Conservation (phyloP, 2,797 vertebrate genomes). For the Phoeniculus purpureus region DNA sequence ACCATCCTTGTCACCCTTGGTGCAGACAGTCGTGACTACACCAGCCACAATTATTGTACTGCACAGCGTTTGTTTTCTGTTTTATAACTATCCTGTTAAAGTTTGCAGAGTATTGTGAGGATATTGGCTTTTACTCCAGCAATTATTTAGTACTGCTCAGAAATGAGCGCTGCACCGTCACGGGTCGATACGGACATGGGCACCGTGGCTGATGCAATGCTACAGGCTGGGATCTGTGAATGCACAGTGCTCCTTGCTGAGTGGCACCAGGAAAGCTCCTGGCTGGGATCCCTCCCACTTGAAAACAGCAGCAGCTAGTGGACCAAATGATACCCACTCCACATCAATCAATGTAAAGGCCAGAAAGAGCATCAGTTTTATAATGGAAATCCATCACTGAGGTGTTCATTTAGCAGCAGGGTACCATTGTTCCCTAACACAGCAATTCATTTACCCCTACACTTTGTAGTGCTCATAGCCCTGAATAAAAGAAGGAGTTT, state of each 20-base stretch:
- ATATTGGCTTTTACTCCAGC: background rate
- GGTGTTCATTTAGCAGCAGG: background rate
- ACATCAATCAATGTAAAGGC: background rate
- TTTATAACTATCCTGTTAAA: background rate
- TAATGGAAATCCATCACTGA: background rate
- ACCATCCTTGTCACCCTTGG: background rate
- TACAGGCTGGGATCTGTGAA: background rate
- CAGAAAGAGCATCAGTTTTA: conserved; percentile 2
- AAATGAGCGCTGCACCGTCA: background rate
- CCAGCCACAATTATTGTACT: background rate
- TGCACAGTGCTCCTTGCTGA: background rate
- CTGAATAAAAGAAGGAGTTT: background rate
- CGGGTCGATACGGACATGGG: background rate
- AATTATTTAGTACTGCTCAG: background rate
- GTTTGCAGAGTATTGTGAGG: background rate
- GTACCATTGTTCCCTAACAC: background rate
- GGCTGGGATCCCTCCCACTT: background rate
- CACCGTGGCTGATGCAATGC: background rate
- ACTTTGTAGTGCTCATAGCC: background rate
- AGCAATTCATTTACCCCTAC: background rate
- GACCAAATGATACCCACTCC: background rate
- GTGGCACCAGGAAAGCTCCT: background rate
- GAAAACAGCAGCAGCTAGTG: background rate
- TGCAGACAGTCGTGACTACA: background rate
- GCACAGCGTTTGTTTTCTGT: background rate